Evolutionary conservation across 2,797 vertebrate species (phyloP), one percentile per base, ranked within the genome.

Genomic region (Rallus crepitans): DNA sequence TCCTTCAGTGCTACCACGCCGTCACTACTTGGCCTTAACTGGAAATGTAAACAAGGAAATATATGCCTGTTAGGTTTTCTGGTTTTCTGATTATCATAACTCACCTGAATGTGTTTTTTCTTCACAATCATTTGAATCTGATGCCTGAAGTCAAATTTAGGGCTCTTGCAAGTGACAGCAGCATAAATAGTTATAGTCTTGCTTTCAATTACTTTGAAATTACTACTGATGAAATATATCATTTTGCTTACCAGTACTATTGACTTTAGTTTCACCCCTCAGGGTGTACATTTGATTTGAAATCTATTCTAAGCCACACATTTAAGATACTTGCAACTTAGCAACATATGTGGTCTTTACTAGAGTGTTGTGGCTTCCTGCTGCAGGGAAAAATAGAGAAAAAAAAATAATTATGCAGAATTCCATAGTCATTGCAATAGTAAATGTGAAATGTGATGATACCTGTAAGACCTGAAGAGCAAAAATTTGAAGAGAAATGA

Each of bases 201-300:
- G 2, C 53, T 89, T 94, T 75, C 53, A 85, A 59, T 93, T 73
- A 64, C 59, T 57, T 87, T 57, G 53, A 77, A 93, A 87, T 89
- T 85, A 47, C 71, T 75, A 16, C 9, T 59, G 64, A 14, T 71
- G 76, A 94, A 85, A 87, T 57, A 68, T 28, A 81, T 57, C 28
- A 33, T 31, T 75, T 85, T 87, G 53, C 61, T 78, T 64, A 75
- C 31, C 28, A 35, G 33, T 37, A 53, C 50, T 87, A 73, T 33
- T 85, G 78, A 84, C 47, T 89, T 69, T 28, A 50, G 50, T 69
- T 82, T 91, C 11, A 2, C 12, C 40, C 71, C 61, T 89, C n/a
- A 6, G 37, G 39, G 61, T n/a, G 11, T 57, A 20, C 30, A 25
- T 60, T 85, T 92, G 15, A 82, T 93, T 90, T 70, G 65, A 30